phyloP scores from a whole-genome alignment of 2,888 invertebrate species.

The Torymus tubicola region DNA sequence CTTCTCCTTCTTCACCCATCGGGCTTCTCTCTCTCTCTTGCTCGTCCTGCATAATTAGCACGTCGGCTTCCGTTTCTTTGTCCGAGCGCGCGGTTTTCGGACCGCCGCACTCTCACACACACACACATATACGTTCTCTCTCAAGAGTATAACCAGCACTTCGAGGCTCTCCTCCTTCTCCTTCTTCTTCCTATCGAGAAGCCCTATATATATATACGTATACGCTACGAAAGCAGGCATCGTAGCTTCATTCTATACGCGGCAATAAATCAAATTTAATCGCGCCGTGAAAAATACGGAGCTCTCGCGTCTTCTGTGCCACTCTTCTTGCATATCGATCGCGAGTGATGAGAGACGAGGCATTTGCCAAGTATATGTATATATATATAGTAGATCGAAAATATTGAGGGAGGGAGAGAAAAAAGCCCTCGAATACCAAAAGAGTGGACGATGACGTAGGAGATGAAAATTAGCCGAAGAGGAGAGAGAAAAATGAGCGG shows the following conservation, averaged over 20 bases:
- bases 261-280: conserved; percentile 71
- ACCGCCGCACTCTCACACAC: conserved; percentile 53
- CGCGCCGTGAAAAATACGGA: conserved; percentile 65
- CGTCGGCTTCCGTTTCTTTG: conserved; percentile 64
- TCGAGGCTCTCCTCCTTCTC: background rate
- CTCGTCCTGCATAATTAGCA: conserved; percentile 67
- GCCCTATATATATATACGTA: too few species aligned
- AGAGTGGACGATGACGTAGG: conserved; percentile 40
- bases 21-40: background rate
- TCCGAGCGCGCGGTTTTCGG: conserved; percentile 54
- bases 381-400: conserved; percentile 36
- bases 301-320: conserved; percentile 23
- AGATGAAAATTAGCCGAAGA: conserved; percentile 28
- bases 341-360: background rate
- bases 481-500: conserved; percentile 46
- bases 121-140: conserved; percentile 9
- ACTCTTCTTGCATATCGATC: conserved; percentile 39
- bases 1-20: conserved; percentile 33
- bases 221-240: conserved; percentile 8
- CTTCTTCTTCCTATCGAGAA: conserved; percentile 10
- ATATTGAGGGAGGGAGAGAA: conserved; percentile 25
- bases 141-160: background rate
- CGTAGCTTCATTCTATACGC: conserved; percentile 34
- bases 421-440: background rate
- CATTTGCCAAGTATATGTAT: conserved; percentile 48